These are phyloP conservation scores for Ammodytes marinus DNA, from an alignment of 2,113 vertebrate species.

Conservation along the genomic window DNA sequence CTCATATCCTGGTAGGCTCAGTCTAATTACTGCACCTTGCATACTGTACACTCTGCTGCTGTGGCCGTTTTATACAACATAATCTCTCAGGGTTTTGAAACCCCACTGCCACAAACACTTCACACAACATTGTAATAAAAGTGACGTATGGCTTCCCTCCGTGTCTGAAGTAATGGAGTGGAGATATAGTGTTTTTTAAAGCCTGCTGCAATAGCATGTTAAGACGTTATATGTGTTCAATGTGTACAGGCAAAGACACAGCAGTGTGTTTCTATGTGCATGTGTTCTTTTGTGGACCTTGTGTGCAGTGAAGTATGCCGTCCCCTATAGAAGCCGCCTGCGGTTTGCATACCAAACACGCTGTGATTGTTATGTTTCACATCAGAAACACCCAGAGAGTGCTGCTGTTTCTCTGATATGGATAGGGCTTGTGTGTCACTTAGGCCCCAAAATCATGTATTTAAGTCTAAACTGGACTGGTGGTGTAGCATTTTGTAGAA, in stretches of 20 bases:
- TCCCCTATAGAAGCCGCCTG: not conserved
- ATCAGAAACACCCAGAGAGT: not conserved
- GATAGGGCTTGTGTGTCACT: constrained; percentile 2
- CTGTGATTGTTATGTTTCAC: not conserved
- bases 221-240: not conserved
- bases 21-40: too few relatives aligned
- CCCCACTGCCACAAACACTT: constrained; percentile 10
- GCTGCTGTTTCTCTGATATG: not conserved
- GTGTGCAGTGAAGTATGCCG: not conserved
- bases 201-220: not conserved
- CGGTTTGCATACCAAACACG: not conserved
- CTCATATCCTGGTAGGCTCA: not conserved
- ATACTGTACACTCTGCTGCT: not conserved
- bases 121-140: constrained; percentile 42
- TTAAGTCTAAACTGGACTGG: not conserved
- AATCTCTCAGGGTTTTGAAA: not conserved
- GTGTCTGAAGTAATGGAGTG: constrained; percentile 8
- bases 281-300: not conserved
- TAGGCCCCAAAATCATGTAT: not conserved
- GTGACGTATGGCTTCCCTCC: constrained; percentile 43
- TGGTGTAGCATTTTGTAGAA: not conserved
- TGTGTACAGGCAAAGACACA: not conserved
- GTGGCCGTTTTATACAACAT: constrained; percentile 10
- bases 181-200: not conserved
- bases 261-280: not conserved